Conservation (phyloP, 2,113 vertebrate species). For the Megaceryle torquata region DNA sequence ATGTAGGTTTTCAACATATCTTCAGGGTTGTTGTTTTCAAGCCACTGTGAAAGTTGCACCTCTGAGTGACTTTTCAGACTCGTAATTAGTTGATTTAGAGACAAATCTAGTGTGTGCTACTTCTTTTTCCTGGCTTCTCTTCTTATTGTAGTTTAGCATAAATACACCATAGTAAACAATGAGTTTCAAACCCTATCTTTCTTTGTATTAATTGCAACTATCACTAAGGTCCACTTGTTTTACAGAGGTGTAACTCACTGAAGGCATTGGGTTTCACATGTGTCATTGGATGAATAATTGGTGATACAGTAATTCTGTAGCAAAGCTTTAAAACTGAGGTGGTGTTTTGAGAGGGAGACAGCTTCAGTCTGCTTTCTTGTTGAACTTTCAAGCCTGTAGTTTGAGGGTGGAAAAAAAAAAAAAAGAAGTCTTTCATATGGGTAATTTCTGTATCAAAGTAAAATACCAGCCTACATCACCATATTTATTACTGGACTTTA, state of each 20-base stretch:
- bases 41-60: not conserved
- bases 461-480: rapidly evolving
- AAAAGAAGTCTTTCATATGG: not conserved
- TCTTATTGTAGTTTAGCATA: not conserved
- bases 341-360: not conserved
- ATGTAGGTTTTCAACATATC: not conserved
- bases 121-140: not conserved
- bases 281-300: not conserved
- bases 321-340: not conserved
- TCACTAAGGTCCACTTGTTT: not conserved
- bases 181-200: not conserved
- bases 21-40: not conserved
- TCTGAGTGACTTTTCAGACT: not conserved
- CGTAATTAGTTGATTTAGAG: not conserved
- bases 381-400: not conserved
- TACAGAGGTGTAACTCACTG: not conserved
- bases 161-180: not conserved
- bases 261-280: not conserved
- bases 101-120: not conserved
- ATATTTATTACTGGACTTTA: not conserved
- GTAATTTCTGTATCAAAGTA: not conserved
- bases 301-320: not conserved
- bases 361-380: not conserved
- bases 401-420: not conserved
- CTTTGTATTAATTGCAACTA: not conserved